Base-by-base conservation (phyloP, 2,113 vertebrate genomes). In the Pleuronectes platessa region DNA sequence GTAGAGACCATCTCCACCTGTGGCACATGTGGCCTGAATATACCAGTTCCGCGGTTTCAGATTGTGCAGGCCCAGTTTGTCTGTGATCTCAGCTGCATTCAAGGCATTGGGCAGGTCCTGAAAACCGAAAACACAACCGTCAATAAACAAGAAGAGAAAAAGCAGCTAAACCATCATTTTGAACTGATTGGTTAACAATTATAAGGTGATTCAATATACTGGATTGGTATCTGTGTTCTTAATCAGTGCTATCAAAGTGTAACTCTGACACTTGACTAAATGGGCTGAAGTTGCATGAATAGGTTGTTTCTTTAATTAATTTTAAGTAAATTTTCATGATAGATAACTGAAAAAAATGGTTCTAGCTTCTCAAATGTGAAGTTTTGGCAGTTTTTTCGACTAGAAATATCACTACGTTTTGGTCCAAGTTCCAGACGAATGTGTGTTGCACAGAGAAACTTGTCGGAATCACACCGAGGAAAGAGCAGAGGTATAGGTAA, bases 71-170 rank as follows among this genome's bases (percentile, higher is more conserved):
- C 83, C 83, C 21, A 96, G 89, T 79, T 96, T 95, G 71, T 96
- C 95, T 70, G 94, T 96, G 90, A 95, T 93, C 86, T 97, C 96
- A 7, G 94, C 94, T 68, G 93, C 93, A 1, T 93, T 96, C 95
- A 95, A 95, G 15, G 95, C 95, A 26, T 95, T 96, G 12, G 95
- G 95, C 76, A 96, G 91, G 81, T 97, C 95, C 95, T 96, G 62
- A 10, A 15, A 56, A 53, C 12, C 45, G 4, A 61, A 70, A 51
- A 68, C 5, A 59, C 18, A 49, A 61, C 9, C 23, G 20, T 54
- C 51, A n/a, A n/a, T 9, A 7, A 54, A 54, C 20, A n/a, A n/a
- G 51, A 53, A 53, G 20, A 9, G 2, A 7, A 67, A 31, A 61
- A n/a, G 3, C 31, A 37, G 20, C 7, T 8, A 20, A 31, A 21